Evolutionary conservation across 2,797 vertebrate genomes (phyloP), one percentile per base, ranked within the genome.

Genomic region (Sardinella longiceps): DNA sequence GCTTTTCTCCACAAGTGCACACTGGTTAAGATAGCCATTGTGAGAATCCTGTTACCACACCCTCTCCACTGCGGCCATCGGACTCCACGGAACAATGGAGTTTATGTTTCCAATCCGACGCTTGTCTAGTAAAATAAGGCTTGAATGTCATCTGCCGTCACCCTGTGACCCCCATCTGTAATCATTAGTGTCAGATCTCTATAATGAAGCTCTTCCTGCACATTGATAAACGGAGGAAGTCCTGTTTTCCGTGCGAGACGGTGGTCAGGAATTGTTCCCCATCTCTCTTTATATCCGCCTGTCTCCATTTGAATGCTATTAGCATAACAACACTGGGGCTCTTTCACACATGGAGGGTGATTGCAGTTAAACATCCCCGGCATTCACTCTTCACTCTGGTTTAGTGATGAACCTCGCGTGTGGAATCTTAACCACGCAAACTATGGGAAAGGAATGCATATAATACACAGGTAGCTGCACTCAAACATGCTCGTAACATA

Each of bases 71-170:
- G 66, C 89, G 83, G 84, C 84, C 89, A 86, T 95, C 93, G 90
- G 90, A 92, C 90, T 89, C 15, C 37, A 33, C 85, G 84, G 87
- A 91, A 95, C 94, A 95, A 93, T 94, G 86, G 89, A 86, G 84
- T 91, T 90, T 93, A 88, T 94, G 91, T 93, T 88, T 88, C 87
- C 88, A 93, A 88, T 84, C 1, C 20, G 83, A 81, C 89, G 86
- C 84, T 90, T 87, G 81, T 87, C 90, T 88, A 92, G 86, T 85
- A 87, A 92, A 93, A 94, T 93, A 91, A 90, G 87, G 87, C 90
- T 91, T 95, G 89, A 94, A 92, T 94, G 91, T 85, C 85, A 88
- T 87, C 93, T 94, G 95, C 95, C 23, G 94, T 95, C 92, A 92
- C 89, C 89, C 85, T 20, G 56, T 90, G 91, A 89, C 85, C 90